Evolutionary conservation across 2,797 vertebrate species (phyloP), one percentile per base, ranked within the genome.

Genomic region (Diplodus sargus): DNA sequence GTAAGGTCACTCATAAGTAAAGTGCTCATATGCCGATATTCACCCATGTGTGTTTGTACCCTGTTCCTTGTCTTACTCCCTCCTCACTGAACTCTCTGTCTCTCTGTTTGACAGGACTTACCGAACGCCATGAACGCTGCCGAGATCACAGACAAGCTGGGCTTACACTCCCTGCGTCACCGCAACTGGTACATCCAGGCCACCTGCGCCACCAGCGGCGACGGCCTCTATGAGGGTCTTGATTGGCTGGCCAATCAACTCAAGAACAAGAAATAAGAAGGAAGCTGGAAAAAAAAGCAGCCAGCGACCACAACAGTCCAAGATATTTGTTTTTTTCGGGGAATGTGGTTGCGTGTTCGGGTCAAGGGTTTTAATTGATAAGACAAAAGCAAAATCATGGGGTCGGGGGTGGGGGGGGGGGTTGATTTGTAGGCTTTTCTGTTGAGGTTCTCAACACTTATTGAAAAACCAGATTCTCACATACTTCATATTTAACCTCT

Each of bases 131-230:
- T 99, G 98, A 99, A 99, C 0, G 97, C 97, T 0, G 97, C 97
- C 0, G 97, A 99, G 94, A 97, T 99, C 94, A 98, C 98, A 54
- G 97, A 99, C 94, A 99, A 98, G 93, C 88, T 99, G 94, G 98
- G 98, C 76, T 95, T 99, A 52, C 97, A 99, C 89, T 97, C 97
- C 57, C 96, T 99, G 90, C 98, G 97, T 78, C 97, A 97, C 83
- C 98, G 97, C 79, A 97, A 98, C 94, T 99, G 98, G 98, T 99
- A 99, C 94, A 99, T 99, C 94, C 98, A 99, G 93, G 97, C 97
- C 87, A 98, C 98, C 84, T 99, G 98, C 49, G 97, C 98, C 91
- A 99, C 97, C 93, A 98, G 97, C 0, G 98, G 97, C 0, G 97
- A 98, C 0, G 97, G 98, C 81, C 96, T 99, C 74, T 98, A 97